Percentiles rank a stretch among this genome's conserved stretches.
Conservation (phyloP, 2,888 invertebrate species). For the Calameuta idolon region DNA sequence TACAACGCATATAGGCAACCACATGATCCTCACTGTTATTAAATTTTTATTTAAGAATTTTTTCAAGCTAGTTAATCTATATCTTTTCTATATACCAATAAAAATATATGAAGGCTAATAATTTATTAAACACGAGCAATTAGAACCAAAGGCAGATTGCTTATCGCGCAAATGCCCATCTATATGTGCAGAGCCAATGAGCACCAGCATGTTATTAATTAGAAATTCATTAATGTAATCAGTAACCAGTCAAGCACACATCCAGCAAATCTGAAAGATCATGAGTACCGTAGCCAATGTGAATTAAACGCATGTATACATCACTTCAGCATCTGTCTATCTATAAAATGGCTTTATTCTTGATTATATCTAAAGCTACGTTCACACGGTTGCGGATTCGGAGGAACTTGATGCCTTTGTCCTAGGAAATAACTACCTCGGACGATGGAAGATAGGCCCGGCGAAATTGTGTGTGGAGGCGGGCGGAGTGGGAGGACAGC, state of each 20-base stretch:
- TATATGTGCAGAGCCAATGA: neutral
- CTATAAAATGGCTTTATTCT: constrained; percentile 26
- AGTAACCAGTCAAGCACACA: neutral
- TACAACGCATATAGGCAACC: neutral
- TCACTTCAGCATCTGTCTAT: neutral
- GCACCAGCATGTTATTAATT: neutral
- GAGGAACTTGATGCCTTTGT: neutral
- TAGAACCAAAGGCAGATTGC: neutral
- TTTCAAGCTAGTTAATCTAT: too few species aligned
- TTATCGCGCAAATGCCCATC: neutral
- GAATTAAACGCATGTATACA: constrained; percentile 35
- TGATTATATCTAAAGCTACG: neutral
- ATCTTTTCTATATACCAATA: neutral
- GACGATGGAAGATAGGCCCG: neutral
- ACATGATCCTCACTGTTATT: neutral
- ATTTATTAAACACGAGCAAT: neutral
- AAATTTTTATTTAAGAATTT: neutral
- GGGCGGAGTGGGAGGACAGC: too few species aligned
- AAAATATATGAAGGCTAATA: neutral
- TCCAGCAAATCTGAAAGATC: neutral
- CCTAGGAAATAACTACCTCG: neutral
- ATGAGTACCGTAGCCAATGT: constrained; percentile 31
- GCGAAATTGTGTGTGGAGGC: neutral
- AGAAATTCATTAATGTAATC: neutral
- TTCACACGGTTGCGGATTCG: neutral